Conservation (phyloP, 1,140 invertebrate genomes). For the Periplaneta americana region DNA sequence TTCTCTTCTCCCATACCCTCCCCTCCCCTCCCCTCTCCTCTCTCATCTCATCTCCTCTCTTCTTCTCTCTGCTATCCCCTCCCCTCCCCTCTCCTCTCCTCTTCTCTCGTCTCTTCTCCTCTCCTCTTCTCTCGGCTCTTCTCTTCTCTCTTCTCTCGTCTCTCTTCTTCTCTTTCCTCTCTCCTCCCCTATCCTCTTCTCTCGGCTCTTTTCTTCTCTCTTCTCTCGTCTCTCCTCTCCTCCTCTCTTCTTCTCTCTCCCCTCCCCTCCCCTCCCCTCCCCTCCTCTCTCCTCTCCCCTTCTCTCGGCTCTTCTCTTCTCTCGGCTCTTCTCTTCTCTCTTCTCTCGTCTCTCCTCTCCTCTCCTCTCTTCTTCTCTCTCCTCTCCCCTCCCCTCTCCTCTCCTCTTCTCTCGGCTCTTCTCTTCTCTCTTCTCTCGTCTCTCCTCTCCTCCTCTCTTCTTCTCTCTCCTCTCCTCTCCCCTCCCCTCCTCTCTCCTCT, state of each 20-base stretch:
- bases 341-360: not conserved
- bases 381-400: not conserved
- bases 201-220: too few relatives aligned
- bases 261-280: not conserved
- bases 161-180: too few relatives aligned
- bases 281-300: not conserved
- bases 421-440: not conserved
- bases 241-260: too few relatives aligned
- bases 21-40: not conserved
- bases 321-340: too few relatives aligned
- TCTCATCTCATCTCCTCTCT: not conserved
- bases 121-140: too few relatives aligned
- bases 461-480: not conserved
- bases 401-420: not conserved
- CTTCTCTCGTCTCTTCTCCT: too few relatives aligned
- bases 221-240: too few relatives aligned
- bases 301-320: too few relatives aligned
- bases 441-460: not conserved
- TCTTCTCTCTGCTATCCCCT: not conserved
- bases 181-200: too few relatives aligned
- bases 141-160: too few relatives aligned
- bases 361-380: not conserved
- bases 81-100: too few relatives aligned
- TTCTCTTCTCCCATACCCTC: not conserved
- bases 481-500: not conserved